These are phyloP conservation scores for Leucoma salicis DNA, from an alignment of 2,888 invertebrate genomes.

Conservation along the genomic window DNA sequence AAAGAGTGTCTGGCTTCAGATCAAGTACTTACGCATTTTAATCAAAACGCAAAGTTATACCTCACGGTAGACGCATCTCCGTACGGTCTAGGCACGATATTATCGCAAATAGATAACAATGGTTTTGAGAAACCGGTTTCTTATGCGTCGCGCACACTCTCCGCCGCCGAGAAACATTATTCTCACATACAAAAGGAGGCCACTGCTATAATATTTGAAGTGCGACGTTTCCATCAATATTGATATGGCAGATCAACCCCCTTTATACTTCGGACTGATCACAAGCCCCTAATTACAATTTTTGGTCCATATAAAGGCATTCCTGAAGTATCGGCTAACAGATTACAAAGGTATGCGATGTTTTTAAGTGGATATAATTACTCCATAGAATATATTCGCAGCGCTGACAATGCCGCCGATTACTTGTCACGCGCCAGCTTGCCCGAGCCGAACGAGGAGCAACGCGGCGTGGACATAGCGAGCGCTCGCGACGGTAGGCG, in stretches of 20 bases:
- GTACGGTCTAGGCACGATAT: too few relatives aligned
- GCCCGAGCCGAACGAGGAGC: neutral
- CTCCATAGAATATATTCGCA: conserved; percentile 1
- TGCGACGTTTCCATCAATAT: conserved; percentile 27
- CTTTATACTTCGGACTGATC: conserved; percentile 30
- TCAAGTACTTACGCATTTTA: too few relatives aligned
- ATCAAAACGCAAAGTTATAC: too few relatives aligned
- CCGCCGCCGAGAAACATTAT: conserved; percentile 23
- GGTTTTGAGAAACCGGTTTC: too few relatives aligned
- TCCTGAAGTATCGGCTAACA: conserved; percentile 3
- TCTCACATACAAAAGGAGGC: conserved; percentile 36
- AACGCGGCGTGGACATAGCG: too few relatives aligned
- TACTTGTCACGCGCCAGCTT: conserved; percentile 1
- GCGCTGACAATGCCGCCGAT: conserved; percentile 4
- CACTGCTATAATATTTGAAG: conserved; percentile 30
- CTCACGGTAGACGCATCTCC: too few relatives aligned
- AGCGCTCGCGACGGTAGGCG: too few relatives aligned
- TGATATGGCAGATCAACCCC: conserved; percentile 28
- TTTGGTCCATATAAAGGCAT: conserved; percentile 14
- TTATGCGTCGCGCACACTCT: conserved; percentile 11
- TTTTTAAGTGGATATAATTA: conserved; percentile 1
- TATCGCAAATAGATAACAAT: too few relatives aligned
- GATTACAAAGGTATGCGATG: conserved; percentile 7
- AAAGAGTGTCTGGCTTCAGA: too few relatives aligned
- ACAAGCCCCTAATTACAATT: conserved; percentile 31